These are phyloP conservation scores for Diorhabda sublineata DNA, from an alignment of 1,140 invertebrate species.

Conservation along the genomic window DNA sequence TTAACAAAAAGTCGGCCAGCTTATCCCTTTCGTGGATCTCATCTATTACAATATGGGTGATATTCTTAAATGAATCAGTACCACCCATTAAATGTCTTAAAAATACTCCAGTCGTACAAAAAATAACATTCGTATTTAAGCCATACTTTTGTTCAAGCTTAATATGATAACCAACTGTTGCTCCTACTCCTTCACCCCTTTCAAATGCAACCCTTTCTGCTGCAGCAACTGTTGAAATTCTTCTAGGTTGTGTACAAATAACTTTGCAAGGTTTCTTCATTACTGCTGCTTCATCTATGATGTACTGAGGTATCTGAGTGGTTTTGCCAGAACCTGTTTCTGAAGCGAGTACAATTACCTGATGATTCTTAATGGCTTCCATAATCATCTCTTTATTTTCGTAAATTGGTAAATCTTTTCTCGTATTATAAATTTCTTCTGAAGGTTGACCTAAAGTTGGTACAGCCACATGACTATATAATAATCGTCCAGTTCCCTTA, in stretches of 20 bases:
- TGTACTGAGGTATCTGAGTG: conserved; percentile 86
- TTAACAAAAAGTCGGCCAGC: conserved; percentile 88
- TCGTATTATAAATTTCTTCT: neutral
- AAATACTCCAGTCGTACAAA: conserved; percentile 89
- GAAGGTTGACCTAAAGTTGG: neutral
- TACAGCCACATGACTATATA: no score
- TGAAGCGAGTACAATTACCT: conserved; percentile 68
- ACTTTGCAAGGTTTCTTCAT: conserved; percentile 72
- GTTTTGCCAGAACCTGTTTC: conserved; percentile 88
- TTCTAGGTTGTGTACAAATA: conserved; percentile 88
- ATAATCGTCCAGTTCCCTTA: no score
- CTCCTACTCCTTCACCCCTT: conserved; percentile 79
- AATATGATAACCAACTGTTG: conserved; percentile 92
- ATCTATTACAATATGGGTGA: conserved; percentile 88
- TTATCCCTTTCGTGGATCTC: conserved; percentile 94
- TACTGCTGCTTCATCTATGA: conserved; percentile 72
- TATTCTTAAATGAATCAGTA: conserved; percentile 51
- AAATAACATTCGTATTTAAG: conserved; percentile 77
- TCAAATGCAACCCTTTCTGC: conserved; percentile 79
- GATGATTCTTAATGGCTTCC: conserved; percentile 50
- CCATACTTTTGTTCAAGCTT: conserved; percentile 78
- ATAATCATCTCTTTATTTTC: conserved; percentile 53
- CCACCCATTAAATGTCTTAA: conserved; percentile 79
- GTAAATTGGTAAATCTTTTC: conserved; percentile 57
- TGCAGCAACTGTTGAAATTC: conserved; percentile 85